Evolutionary conservation across 2,113 vertebrate genomes (phyloP).

Genomic region (Oostethus manadensis): DNA sequence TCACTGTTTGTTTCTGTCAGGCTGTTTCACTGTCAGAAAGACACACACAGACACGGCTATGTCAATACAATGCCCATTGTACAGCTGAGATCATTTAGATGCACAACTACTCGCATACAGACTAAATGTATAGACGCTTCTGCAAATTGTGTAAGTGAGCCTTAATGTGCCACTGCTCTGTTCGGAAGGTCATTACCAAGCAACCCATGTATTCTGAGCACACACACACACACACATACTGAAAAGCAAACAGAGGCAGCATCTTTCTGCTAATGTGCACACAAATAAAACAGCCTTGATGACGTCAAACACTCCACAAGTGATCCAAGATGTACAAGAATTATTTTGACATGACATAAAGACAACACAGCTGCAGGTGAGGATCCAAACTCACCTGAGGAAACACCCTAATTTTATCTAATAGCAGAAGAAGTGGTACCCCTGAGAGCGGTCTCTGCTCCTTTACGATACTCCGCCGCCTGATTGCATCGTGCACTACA

Average conservation of each 20-base stretch:
- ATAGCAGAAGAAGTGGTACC: conserved; percentile 25
- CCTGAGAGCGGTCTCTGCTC: conserved; percentile 52
- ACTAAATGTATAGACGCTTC: neutral
- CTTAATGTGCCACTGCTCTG: conserved; percentile 18
- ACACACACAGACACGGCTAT: conserved; percentile 22
- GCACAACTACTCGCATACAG: conserved; percentile 49
- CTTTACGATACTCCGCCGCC: conserved; percentile 44
- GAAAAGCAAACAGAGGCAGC: neutral
- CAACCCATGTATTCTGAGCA: conserved; percentile 24
- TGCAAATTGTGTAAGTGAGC: conserved; percentile 8
- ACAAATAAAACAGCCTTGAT: neutral
- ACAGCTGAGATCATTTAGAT: conserved; percentile 59
- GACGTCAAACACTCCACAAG: neutral
- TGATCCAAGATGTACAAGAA: neutral
- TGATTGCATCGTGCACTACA: conserved; percentile 46
- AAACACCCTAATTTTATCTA: conserved; percentile 31
- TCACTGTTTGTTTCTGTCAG: neutral
- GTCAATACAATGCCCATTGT: conserved; percentile 64
- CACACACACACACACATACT: conserved; percentile 20
- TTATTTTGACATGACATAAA: neutral
- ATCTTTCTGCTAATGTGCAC: neutral
- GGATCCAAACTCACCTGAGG: conserved; percentile 53
- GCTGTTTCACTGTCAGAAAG: conserved; percentile 7
- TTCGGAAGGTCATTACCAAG: conserved; percentile 35
- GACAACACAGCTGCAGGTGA: neutral